Percentiles rank a stretch among this genome's conserved stretches.
These are phyloP conservation scores for Hoplodrina blanda DNA, from an alignment of 2,888 invertebrate species.

Conservation along the genomic window DNA sequence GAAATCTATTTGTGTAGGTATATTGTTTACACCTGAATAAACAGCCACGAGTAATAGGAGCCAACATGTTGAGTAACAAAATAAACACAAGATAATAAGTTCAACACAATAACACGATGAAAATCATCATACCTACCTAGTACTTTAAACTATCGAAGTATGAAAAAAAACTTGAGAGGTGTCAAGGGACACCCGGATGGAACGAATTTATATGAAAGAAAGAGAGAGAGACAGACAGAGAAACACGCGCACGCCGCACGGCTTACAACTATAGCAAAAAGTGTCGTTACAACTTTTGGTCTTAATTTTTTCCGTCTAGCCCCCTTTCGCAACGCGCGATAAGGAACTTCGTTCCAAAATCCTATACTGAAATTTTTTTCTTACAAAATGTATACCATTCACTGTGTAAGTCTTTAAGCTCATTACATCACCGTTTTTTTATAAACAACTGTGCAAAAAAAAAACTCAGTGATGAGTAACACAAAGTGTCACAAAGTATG, in stretches of 20 bases:
- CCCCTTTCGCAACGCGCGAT: too few relatives aligned
- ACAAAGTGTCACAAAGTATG: not conserved
- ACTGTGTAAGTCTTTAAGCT: too few relatives aligned
- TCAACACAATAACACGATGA: not conserved
- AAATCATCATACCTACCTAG: not conserved
- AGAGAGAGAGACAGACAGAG: too few relatives aligned
- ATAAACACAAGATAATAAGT: constrained; percentile 21
- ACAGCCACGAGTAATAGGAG: constrained; percentile 24
- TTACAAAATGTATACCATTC: too few relatives aligned
- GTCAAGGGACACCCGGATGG: too few relatives aligned
- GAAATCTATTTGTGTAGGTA: constrained; percentile 38
- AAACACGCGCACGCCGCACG: too few relatives aligned
- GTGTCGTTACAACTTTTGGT: too few relatives aligned
- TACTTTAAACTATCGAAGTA: not conserved
- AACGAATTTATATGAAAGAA: too few relatives aligned
- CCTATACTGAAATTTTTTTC: too few relatives aligned
- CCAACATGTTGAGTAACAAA: constrained; percentile 13
- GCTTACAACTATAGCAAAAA: too few relatives aligned
- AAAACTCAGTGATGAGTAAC: not conserved
- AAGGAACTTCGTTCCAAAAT: not conserved
- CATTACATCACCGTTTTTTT: not conserved
- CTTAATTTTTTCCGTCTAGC: too few relatives aligned
- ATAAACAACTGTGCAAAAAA: not conserved
- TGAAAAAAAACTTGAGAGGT: too few relatives aligned
- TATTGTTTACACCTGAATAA: constrained; percentile 57